A percentile compares a stretch with the other conserved stretches of the same genome.
Evolutionary conservation across 2,888 invertebrate genomes (phyloP).

Genomic region (Spodoptera littoralis): DNA sequence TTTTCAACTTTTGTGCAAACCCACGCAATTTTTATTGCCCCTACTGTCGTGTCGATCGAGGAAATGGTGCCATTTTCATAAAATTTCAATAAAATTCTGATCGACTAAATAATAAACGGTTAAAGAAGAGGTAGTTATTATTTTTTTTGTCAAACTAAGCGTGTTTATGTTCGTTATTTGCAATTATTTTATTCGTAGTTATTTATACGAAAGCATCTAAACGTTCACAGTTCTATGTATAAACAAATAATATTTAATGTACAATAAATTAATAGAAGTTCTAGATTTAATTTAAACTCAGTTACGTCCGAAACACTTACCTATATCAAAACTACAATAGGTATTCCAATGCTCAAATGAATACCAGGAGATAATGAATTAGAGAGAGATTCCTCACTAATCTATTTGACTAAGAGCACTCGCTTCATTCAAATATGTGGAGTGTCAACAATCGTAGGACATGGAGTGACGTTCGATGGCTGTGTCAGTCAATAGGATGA

Average conservation of each 20-base stretch:
- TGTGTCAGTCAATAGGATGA: conserved; percentile 45
- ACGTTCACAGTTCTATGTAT: too few species aligned
- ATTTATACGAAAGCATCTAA: too few species aligned
- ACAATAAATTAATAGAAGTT: too few species aligned
- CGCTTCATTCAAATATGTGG: conserved; percentile 42
- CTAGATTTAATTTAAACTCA: too few species aligned
- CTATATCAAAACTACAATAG: neutral
- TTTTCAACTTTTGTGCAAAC: conserved; percentile 42
- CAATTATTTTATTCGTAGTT: too few species aligned
- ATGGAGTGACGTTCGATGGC: conserved; percentile 42
- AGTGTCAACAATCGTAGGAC: conserved; percentile 44
- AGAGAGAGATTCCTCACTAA: conserved; percentile 35
- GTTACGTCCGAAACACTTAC: too few species aligned
- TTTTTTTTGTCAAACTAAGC: too few species aligned
- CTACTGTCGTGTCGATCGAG: conserved; percentile 29
- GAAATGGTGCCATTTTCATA: conserved; percentile 39
- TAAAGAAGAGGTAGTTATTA: too few species aligned
- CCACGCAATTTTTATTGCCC: conserved; percentile 39
- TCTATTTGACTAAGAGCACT: conserved; percentile 32
- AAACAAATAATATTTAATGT: too few species aligned
- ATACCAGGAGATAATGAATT: conserved; percentile 35
- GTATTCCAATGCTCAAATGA: conserved; percentile 6
- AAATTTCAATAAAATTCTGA: conserved; percentile 12
- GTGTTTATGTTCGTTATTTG: too few species aligned
- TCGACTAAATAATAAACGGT: neutral